Percentiles rank a stretch among this genome's conserved stretches.
These are phyloP conservation scores for Chloroclysta siterata DNA, from an alignment of 2,888 invertebrate genomes.

Conservation along the genomic window DNA sequence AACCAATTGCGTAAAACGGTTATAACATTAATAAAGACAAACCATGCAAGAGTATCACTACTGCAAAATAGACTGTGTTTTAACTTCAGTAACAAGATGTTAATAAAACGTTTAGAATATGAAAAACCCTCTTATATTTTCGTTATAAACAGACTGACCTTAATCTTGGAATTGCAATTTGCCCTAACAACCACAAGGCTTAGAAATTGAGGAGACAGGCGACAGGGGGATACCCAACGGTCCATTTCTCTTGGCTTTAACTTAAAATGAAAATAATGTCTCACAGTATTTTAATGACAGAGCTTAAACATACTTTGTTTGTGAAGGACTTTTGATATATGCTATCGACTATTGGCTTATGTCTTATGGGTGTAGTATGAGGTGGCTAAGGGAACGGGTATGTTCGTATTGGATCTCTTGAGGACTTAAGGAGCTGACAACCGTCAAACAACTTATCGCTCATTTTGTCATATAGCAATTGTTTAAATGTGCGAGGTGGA, in stretches of 20 bases:
- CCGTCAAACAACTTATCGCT: no score
- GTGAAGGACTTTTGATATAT: no score
- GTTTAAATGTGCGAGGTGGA: no score
- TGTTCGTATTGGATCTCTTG: no score
- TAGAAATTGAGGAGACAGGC: constrained; percentile 29
- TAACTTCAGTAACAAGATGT: constrained; percentile 37
- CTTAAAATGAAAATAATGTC: constrained; percentile 9
- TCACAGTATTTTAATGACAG: neutral
- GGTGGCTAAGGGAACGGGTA: no score
- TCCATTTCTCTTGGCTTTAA: constrained; percentile 25
- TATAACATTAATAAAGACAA: no score
- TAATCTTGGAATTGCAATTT: constrained; percentile 39
- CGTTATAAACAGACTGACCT: constrained; percentile 38
- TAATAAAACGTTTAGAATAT: constrained; percentile 40
- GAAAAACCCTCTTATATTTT: constrained; percentile 38
- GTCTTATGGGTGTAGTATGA: no score
- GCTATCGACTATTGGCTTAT: no score
- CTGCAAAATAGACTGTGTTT: constrained; percentile 9
- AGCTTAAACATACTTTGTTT: neutral
- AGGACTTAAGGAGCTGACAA: no score
- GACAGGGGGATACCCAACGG: constrained; percentile 25
- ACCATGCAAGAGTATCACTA: neutral
- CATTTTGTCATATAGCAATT: no score
- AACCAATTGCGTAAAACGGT: no score
- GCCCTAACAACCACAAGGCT: constrained; percentile 39